Percentiles rank a stretch among this genome's conserved stretches.
phyloP scores from a whole-genome alignment of 2,888 invertebrate genomes.

The Octonoba sinensis region DNA sequence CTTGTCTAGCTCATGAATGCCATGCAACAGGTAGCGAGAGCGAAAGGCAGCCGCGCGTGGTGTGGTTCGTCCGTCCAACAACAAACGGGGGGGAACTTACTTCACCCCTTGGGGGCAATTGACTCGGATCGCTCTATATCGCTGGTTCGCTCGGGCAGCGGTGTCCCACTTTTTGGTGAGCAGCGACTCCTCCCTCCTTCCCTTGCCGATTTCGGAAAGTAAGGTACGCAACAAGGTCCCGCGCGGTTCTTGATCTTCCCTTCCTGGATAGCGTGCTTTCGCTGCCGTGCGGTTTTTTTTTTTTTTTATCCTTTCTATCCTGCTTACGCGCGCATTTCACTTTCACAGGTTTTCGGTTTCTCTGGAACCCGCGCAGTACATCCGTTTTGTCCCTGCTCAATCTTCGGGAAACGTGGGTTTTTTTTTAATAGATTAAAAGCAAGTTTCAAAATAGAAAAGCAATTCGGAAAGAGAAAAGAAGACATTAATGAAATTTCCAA shows the following conservation, averaged over 20 bases:
- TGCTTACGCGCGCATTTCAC: too few relatives aligned
- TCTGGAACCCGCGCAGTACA: too few relatives aligned
- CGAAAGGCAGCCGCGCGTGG: constrained; percentile 15
- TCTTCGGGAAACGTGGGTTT: too few relatives aligned
- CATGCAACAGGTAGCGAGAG: constrained; percentile 43
- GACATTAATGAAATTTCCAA: too few relatives aligned
- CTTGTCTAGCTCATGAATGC: constrained; percentile 42
- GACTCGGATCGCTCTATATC: constrained; percentile 62
- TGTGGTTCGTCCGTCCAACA: constrained; percentile 21
- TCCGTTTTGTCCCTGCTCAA: too few relatives aligned
- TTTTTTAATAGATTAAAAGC: too few relatives aligned
- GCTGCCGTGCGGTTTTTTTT: neutral
- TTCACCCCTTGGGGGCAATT: constrained; percentile 21
- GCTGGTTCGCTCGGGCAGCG: constrained; percentile 54
- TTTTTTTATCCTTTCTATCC: neutral
- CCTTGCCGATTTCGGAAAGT: constrained; percentile 9
- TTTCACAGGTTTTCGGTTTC: too few relatives aligned
- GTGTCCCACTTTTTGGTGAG: constrained; percentile 50
- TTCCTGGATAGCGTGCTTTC: constrained; percentile 40
- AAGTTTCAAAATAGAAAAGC: too few relatives aligned
- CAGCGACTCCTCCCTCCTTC: constrained; percentile 36
- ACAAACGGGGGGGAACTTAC: neutral
- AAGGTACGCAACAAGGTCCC: constrained; percentile 17
- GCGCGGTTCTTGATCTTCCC: constrained; percentile 13
- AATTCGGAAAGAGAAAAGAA: too few relatives aligned